Base-by-base conservation (phyloP, 2,113 vertebrate species). In the Cephalopterus ornatus region DNA sequence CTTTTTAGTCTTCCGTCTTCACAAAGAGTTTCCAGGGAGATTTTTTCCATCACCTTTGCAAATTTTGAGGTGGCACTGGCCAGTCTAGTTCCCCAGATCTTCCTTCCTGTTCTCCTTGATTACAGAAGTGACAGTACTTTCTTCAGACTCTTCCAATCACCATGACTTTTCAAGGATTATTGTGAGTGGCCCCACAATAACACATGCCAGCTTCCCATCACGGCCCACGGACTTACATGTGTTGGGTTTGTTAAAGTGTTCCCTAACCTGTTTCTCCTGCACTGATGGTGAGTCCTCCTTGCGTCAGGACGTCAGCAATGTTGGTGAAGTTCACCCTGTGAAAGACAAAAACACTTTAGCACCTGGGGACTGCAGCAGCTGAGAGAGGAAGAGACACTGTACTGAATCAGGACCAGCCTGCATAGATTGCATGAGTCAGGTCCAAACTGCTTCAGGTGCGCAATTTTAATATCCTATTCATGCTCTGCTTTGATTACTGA, bases 221-320 rank as follows among this genome's bases (percentile, higher is more conserved):
- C 5, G 13, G 16, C 30, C 17, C 15, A 10, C 9, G 23, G 23
- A 39, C 35, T 80, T 66, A 56, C 0, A 0, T 23, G 21, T 23
- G 13, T 70, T 2, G 0, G 4, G 14, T 82, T 81, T 92, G 23
- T 79, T 35, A 42, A 67, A 84, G 63, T 55, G 47, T 28, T 86
- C 28, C 27, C 39, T 86, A 35, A 62, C 24, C 42, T n/a, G 12
- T 46, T 82, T 73, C 33, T 79, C 12, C 33, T 56, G 13, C 27
- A 10, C 18, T 3, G 3, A 13, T 7, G 30, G 59, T 39, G 55
- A 92, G n/a, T 56, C 21, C 55, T 89, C 27, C 70, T 89, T 85
- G 35, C 59, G 66, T 63, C 70, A 62, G 70, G 41, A 81, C 18
- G 53, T 68, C 23, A 65, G 33, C 5, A n/a, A 3, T n/a, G 20